A percentile compares a stretch with the other conserved stretches of the same genome.
Evolutionary conservation across 2,113 vertebrate genomes (phyloP).

Genomic region (Todiramphus saurophagus): DNA sequence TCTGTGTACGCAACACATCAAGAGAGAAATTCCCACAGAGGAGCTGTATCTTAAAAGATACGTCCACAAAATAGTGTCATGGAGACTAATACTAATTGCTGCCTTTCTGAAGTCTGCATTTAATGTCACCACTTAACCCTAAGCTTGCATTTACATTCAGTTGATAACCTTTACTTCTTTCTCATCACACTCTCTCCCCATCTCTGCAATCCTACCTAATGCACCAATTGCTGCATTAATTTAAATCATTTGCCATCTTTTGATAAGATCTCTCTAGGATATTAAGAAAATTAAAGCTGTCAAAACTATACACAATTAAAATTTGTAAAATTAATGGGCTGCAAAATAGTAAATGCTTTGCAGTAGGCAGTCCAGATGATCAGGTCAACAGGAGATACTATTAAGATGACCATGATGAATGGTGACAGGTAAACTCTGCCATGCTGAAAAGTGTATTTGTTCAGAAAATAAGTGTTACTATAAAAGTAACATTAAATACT

Average conservation of each 20-base stretch:
- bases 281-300: slow-evolving; percentile 81
- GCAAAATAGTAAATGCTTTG: slow-evolving; percentile 76
- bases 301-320: slow-evolving; percentile 82
- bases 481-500: neutral
- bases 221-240: neutral
- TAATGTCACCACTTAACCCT: neutral
- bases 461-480: slow-evolving; percentile 62
- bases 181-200: neutral
- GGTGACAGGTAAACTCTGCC: slow-evolving; percentile 70
- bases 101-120: neutral
- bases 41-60: neutral
- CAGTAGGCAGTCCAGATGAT: slow-evolving; percentile 83
- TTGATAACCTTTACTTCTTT: neutral
- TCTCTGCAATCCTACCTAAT: neutral
- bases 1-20: neutral
- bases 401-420: slow-evolving; percentile 85
- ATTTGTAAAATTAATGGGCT: slow-evolving; percentile 87
- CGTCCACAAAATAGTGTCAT: neutral
- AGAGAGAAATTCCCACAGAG: neutral
- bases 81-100: neutral
- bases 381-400: slow-evolving; percentile 80
- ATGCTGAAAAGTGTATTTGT: slow-evolving; percentile 66
- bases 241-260: slow-evolving; percentile 39
- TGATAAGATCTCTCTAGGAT: slow-evolving; percentile 36
- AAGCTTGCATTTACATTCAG: neutral